A percentile compares a stretch with the other conserved stretches of the same genome.
These are phyloP conservation scores for Ciconia maguari DNA, from an alignment of 2,113 vertebrate species.

Conservation along the genomic window DNA sequence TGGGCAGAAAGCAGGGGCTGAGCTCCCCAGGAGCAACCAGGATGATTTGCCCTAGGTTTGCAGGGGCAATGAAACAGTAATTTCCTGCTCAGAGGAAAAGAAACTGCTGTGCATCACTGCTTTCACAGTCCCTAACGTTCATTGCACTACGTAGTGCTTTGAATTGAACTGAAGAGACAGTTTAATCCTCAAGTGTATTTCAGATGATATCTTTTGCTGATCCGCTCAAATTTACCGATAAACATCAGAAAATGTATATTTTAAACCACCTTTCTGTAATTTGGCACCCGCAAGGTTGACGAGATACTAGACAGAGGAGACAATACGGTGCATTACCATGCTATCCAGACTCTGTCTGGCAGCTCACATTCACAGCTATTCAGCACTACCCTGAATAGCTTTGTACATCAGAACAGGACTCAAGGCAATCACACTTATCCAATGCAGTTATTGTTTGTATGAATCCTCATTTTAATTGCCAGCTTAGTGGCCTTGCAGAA, in stretches of 20 bases:
- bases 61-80: not conserved
- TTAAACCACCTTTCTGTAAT: not conserved
- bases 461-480: not conserved
- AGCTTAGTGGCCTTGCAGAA: not conserved
- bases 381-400: not conserved
- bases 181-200: not conserved
- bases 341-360: not conserved
- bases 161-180: not conserved
- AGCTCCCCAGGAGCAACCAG: not conserved
- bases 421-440: not conserved
- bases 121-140: not conserved
- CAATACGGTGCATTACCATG: rapidly evolving
- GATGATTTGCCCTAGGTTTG: not conserved
- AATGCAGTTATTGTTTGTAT: not conserved
- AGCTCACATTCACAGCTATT: not conserved
- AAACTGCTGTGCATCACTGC: not conserved
- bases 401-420: not conserved
- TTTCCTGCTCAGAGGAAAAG: not conserved
- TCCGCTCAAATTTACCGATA: not conserved
- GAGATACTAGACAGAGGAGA: not conserved
- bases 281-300: not conserved
- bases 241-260: not conserved
- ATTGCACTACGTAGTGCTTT: not conserved
- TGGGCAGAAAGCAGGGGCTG: not conserved
- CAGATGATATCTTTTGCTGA: not conserved